Evolutionary conservation across 2,113 vertebrate species (phyloP).

Genomic region (Oceanites oceanicus): DNA sequence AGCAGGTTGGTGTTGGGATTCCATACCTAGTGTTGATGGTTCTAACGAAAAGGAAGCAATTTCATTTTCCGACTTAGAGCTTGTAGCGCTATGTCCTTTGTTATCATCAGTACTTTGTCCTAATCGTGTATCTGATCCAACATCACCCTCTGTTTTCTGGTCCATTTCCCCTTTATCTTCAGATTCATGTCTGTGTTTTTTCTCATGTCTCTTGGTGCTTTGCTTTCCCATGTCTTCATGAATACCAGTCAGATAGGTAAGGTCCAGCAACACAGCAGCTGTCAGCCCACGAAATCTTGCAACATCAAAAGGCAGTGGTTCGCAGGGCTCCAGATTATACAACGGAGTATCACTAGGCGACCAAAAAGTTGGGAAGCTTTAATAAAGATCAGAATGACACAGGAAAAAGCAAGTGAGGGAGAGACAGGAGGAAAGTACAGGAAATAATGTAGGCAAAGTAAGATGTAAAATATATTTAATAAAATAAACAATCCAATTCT

Average conservation of each 20-base stretch:
- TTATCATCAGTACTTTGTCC: slow-evolving; percentile 84
- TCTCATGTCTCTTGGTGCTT: slow-evolving; percentile 86
- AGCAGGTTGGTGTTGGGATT: slow-evolving; percentile 69
- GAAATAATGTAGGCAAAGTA: slow-evolving; percentile 81
- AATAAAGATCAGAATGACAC: slow-evolving; percentile 89
- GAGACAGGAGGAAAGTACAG: slow-evolving; percentile 82
- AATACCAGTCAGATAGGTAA: slow-evolving; percentile 95
- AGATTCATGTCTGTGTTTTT: slow-evolving; percentile 85
- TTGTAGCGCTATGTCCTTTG: slow-evolving; percentile 75
- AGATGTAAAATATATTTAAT: slow-evolving; percentile 54
- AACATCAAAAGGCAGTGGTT: slow-evolving; percentile 94
- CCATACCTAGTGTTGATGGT: slow-evolving; percentile 47
- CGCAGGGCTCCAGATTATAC: slow-evolving; percentile 98
- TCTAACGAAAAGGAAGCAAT: slow-evolving; percentile 80
- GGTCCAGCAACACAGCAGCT: slow-evolving; percentile 90
- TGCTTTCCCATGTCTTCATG: slow-evolving; percentile 89
- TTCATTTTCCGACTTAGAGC: slow-evolving; percentile 85
- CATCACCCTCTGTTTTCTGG: slow-evolving; percentile 73
- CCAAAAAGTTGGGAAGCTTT: slow-evolving; percentile 99
- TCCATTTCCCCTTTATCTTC: slow-evolving; percentile 81
- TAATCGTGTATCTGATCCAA: slow-evolving; percentile 74
- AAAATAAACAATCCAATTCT: slow-evolving; percentile 60
- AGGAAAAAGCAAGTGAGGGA: slow-evolving; percentile 89
- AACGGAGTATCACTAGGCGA: slow-evolving; percentile 99
- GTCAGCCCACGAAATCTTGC: slow-evolving; percentile 93